Evolutionary conservation across 2,797 vertebrate species (phyloP), one percentile per base, ranked within the genome.

Genomic region (Acanthurus lineatus): DNA sequence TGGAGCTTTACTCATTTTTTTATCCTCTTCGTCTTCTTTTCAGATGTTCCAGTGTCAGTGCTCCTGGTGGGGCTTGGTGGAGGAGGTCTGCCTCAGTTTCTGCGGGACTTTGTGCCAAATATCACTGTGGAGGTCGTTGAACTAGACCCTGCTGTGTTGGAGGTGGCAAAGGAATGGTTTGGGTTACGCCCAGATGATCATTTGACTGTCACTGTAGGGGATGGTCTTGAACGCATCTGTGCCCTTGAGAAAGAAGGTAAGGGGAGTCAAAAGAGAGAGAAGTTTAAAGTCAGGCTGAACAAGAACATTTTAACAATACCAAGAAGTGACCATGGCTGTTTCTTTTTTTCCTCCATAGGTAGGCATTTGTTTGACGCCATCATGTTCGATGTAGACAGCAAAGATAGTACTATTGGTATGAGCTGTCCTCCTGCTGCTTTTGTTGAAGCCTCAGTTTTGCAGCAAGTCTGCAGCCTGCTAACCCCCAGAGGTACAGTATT

Each of bases 301-400:
- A 32, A 52, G 15, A 22, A 15, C 35, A 8, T 52, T 9, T 11
- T 5, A 42, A 44, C 5, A 52, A 8, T 7, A 65, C 8, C 8
- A 66, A 58, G 2, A 56, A 49, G 25, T 88, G 10, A 79, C 53
- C 20, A 2, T 58, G 14, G 32, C 2, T 52, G 0, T 59, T 12
- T 61, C 20, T 6, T 59, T 17, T 35, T 38, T 38, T 70, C 59
- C 14, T 56, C 35, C 79, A 16, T 74, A 99, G 97, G 90, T 2
- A 90, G 86, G 16, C 81, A 73, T 79, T 90, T 69, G 57, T 98
- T 96, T 7, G 96, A 98, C 2, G 94, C 92, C 60, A 59, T 99
- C 82, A 98, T 99, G 94, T 99, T 99, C 3, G 98, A 99, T 32
- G 97, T 98, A 15, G 98, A 99, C 91, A 98, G 96, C 72, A 99